Percentiles rank a stretch among this genome's conserved stretches.
Evolutionary conservation across 2,888 invertebrate genomes (phyloP).

Genomic region (Morpho deidamia): DNA sequence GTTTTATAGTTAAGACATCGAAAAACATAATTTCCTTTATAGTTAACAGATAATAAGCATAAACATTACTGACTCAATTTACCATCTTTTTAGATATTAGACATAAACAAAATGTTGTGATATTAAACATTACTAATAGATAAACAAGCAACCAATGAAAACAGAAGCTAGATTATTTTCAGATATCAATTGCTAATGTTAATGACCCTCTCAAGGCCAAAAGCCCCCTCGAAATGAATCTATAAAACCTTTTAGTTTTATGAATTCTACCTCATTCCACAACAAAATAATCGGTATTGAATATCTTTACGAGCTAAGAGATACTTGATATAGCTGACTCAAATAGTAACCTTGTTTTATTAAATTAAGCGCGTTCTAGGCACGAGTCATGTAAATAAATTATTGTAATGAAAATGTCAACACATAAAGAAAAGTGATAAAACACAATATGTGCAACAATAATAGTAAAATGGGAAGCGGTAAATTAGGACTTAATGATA

Average conservation of each 20-base stretch:
- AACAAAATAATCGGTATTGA: slow-evolving; percentile 63
- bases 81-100: no score
- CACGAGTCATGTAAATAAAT: slow-evolving; percentile 22
- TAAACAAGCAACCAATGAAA: slow-evolving; percentile 37
- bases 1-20: no score
- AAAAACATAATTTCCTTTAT: no score
- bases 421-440: slow-evolving; percentile 42
- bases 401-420: slow-evolving; percentile 21
- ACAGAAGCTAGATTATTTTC: slow-evolving; percentile 63
- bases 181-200: slow-evolving; percentile 61
- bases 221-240: slow-evolving; percentile 60
- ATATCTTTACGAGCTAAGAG: slow-evolving; percentile 56
- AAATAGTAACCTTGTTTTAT: slow-evolving; percentile 39
- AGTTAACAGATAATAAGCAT: no score
- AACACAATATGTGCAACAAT: slow-evolving; percentile 39
- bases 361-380: slow-evolving; percentile 30
- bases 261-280: slow-evolving; percentile 62
- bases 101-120: neutral
- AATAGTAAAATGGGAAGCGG: slow-evolving; percentile 67
- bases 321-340: slow-evolving; percentile 38
- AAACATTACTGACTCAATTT: no score
- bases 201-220: slow-evolving; percentile 71
- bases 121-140: slow-evolving; percentile 27
- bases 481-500: slow-evolving; percentile 59
- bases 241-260: slow-evolving; percentile 74